These are phyloP conservation scores for Dendrolimus kikuchii DNA, from an alignment of 1,140 invertebrate species.

Conservation along the genomic window DNA sequence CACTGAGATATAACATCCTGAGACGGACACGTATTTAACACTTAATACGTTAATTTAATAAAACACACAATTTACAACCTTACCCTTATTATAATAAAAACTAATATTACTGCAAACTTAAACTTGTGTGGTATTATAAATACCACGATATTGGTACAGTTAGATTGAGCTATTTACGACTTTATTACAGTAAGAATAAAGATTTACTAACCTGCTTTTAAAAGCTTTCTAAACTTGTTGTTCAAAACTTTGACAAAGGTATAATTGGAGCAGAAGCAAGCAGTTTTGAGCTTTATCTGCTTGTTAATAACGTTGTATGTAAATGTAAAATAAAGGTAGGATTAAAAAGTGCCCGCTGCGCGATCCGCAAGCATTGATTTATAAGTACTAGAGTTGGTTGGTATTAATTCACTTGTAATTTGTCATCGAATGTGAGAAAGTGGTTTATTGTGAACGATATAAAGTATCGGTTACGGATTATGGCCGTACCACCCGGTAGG, in stretches of 20 bases:
- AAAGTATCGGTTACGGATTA: constrained; percentile 6
- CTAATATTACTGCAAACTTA: constrained; percentile 13
- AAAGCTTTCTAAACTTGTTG: too few species aligned
- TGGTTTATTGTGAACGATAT: constrained; percentile 55
- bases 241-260: too few species aligned
- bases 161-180: too few species aligned
- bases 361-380: constrained; percentile 48
- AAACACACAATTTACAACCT: constrained; percentile 10
- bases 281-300: too few species aligned
- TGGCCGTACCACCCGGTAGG: too few species aligned
- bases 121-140: constrained; percentile 8
- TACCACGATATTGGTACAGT: too few species aligned
- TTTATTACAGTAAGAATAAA: too few species aligned
- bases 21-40: constrained; percentile 46
- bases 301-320: too few species aligned
- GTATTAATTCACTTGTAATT: constrained; percentile 65
- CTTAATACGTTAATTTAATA: constrained; percentile 18
- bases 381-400: constrained; percentile 48
- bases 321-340: too few species aligned
- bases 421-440: constrained; percentile 65
- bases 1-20: constrained; percentile 67
- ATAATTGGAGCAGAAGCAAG: too few species aligned
- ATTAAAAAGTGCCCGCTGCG: constrained; percentile 2
- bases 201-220: too few species aligned
- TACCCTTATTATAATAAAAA: constrained; percentile 13